phyloP scores from a whole-genome alignment of 2,888 invertebrate genomes.

The Oithona nana region DNA sequence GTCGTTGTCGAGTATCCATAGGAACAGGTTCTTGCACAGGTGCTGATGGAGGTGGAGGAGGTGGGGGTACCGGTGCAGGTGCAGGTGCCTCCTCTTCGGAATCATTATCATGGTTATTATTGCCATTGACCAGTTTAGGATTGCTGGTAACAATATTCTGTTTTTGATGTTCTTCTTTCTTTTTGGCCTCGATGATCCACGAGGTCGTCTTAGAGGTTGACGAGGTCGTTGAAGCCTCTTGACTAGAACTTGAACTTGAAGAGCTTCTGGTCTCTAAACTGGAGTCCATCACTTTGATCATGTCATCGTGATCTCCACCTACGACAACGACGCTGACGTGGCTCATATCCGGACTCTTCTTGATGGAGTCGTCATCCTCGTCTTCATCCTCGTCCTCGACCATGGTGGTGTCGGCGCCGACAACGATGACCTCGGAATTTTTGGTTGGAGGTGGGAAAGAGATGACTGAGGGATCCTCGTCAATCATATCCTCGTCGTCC shows the following conservation, averaged over 20 bases:
- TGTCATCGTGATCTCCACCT: constrained; percentile 48
- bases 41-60: not conserved
- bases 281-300: not conserved
- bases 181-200: not conserved
- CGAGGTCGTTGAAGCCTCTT: not conserved
- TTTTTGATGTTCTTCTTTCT: not conserved
- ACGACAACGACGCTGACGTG: constrained; percentile 81
- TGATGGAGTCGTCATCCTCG: not conserved
- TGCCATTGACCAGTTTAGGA: too few species aligned
- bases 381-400: constrained; percentile 8
- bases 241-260: not conserved
- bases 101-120: not conserved
- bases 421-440: constrained; percentile 19
- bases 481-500: constrained; percentile 10
- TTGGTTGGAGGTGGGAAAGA: not conserved
- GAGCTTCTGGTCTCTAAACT: not conserved
- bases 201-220: not conserved
- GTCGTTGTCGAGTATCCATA: not conserved
- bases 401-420: constrained; percentile 22
- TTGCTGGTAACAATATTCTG: not conserved
- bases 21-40: too few species aligned
- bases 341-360: constrained; percentile 43
- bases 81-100: not conserved
- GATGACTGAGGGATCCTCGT: not conserved
- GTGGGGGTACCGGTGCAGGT: not conserved